These are phyloP conservation scores for Gryon sp. DNA, from an alignment of 1,140 invertebrate species.

Conservation along the genomic window DNA sequence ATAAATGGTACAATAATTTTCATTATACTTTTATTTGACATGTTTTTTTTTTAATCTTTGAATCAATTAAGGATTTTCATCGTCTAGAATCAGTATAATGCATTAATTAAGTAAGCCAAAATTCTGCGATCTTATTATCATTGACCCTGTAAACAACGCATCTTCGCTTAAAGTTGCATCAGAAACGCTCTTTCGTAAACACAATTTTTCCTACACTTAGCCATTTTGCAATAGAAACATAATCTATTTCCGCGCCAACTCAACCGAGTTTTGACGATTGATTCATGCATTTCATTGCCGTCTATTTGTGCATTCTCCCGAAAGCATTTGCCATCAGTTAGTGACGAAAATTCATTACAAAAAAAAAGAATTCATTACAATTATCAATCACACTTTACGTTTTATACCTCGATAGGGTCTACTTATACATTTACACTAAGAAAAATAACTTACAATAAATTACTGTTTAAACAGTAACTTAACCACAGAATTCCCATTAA, in stretches of 20 bases:
- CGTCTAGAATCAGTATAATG: not conserved
- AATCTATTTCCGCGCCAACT: slow-evolving; percentile 34
- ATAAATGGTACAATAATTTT: no score
- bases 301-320: slow-evolving; percentile 11
- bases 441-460: no score
- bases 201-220: slow-evolving; percentile 33
- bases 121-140: slow-evolving; percentile 22
- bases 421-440: no score
- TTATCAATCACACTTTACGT: no score
- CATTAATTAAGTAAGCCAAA: slow-evolving; percentile 2
- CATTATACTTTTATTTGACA: no score
- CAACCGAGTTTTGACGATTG: slow-evolving; percentile 40
- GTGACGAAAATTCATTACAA: no score
- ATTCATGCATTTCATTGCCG: not conserved
- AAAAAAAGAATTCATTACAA: no score
- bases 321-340: slow-evolving; percentile 44
- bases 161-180: slow-evolving; percentile 21
- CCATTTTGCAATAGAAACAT: slow-evolving; percentile 38
- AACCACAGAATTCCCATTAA: no score
- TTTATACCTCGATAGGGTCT: no score
- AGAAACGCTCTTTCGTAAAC: slow-evolving; percentile 33
- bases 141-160: not conserved
- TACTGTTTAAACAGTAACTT: no score
- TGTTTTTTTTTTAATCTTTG: no score
- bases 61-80: no score